Conservation (phyloP, 2,888 invertebrate species). For the Digitonthophagus gazella region DNA sequence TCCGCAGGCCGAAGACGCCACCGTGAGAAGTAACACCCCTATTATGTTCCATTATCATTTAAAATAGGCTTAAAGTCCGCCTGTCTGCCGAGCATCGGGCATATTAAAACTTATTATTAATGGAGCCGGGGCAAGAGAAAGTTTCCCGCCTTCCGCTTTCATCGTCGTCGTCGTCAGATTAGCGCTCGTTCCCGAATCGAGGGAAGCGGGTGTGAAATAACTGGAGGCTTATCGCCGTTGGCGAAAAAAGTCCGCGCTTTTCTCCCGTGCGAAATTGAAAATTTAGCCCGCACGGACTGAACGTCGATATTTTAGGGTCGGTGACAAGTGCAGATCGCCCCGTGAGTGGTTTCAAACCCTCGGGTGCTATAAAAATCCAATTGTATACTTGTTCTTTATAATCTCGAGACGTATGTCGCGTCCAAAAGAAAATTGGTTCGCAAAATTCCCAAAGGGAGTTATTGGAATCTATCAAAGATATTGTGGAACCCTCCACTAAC, state of each 20-base stretch:
- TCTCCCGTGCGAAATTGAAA: background rate
- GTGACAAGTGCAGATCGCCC: background rate
- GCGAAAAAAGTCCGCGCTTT: background rate
- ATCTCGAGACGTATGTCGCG: background rate
- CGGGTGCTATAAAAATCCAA: background rate
- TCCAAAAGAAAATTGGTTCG: too few species aligned
- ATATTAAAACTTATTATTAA: conserved; percentile 41
- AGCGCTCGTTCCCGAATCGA: background rate
- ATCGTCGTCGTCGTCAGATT: background rate
- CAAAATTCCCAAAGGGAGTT: too few species aligned
- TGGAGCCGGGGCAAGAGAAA: conserved; percentile 24
- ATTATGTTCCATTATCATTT: conserved; percentile 44
- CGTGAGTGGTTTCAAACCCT: background rate
- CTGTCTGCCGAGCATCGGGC: conserved; percentile 16
- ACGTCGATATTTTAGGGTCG: background rate
- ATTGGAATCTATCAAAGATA: too few species aligned
- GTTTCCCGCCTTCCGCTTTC: background rate
- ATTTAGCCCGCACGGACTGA: background rate
- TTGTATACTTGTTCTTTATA: background rate
- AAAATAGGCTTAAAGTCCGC: conserved; percentile 34
- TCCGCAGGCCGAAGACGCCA: background rate
- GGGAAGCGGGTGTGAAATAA: background rate
- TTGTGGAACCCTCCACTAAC: too few species aligned
- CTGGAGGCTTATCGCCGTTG: background rate
- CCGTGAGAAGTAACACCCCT: conserved; percentile 33